Conservation (phyloP, 1,140 invertebrate genomes). For the Aculops lycopersici region DNA sequence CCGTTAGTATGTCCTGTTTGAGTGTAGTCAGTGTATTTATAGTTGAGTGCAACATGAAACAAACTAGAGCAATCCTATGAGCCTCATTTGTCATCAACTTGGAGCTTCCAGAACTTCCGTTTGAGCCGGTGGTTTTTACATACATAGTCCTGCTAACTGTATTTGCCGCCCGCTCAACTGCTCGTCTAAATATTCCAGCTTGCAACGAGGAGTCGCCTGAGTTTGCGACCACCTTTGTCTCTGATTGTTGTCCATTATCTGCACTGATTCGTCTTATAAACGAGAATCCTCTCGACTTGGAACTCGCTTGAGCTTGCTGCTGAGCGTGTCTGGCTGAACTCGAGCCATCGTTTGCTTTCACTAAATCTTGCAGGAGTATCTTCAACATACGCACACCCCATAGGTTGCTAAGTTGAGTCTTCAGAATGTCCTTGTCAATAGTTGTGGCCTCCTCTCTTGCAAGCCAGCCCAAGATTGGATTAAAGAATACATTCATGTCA, state of each 20-base stretch:
- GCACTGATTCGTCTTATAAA: slow-evolving; percentile 2
- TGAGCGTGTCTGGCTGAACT: not conserved
- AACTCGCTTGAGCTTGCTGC: slow-evolving; percentile 2
- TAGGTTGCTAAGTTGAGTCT: slow-evolving; percentile 42
- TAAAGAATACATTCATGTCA: slow-evolving; percentile 85
- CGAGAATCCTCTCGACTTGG: slow-evolving; percentile 7
- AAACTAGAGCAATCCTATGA: slow-evolving; percentile 43
- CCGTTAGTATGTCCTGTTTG: slow-evolving; percentile 70
- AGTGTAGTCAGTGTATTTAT: slow-evolving; percentile 61
- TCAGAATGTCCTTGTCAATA: slow-evolving; percentile 40
- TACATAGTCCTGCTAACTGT: not conserved
- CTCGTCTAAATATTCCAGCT: slow-evolving; percentile 2
- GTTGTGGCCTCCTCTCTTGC: slow-evolving; percentile 41
- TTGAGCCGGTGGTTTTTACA: not conserved
- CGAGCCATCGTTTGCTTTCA: not conserved
- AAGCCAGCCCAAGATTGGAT: slow-evolving; percentile 85
- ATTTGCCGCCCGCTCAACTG: slow-evolving; percentile 2
- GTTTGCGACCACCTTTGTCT: slow-evolving; percentile 6
- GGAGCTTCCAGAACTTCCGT: slow-evolving; percentile 2
- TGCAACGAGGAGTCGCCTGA: not conserved
- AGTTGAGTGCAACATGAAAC: slow-evolving; percentile 62
- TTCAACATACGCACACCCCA: slow-evolving; percentile 38
- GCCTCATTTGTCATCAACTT: slow-evolving; percentile 44
- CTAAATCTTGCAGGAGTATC: slow-evolving; percentile 17
- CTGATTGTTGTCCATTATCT: slow-evolving; percentile 7